Percentiles rank a stretch among this genome's conserved stretches.
Evolutionary conservation across 2,113 vertebrate species (phyloP).

Genomic region (Ceyx cyanopectus): DNA sequence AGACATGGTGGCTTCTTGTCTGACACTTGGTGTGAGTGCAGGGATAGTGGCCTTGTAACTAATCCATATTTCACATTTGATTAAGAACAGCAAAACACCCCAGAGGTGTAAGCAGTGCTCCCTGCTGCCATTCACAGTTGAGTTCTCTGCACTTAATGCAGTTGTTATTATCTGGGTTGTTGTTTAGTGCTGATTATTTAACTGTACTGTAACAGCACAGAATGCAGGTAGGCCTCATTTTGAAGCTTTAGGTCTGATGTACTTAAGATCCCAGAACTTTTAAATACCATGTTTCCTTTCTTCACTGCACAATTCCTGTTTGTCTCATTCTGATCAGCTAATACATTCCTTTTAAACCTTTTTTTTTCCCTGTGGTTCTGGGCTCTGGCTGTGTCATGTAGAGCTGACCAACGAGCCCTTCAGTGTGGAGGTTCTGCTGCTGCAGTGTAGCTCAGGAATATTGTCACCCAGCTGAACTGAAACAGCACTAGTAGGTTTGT

Average conservation of each 20-base stretch:
- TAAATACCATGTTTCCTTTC: not conserved
- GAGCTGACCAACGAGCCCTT: not conserved
- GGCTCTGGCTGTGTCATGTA: not conserved
- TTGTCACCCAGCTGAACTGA: not conserved
- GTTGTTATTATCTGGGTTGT: not conserved
- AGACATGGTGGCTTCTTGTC: not conserved
- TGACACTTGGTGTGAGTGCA: not conserved
- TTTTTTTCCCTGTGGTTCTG: not conserved
- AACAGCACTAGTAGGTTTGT: not conserved
- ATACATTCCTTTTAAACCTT: not conserved
- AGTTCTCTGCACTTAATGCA: not conserved
- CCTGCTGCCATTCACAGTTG: not conserved
- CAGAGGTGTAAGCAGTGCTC: not conserved
- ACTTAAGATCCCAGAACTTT: not conserved
- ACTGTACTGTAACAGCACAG: not conserved
- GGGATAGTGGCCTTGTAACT: not conserved
- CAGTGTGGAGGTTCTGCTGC: not conserved
- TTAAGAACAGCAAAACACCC: not conserved
- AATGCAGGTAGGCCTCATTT: not conserved
- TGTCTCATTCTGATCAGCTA: not conserved
- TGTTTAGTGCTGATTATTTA: not conserved
- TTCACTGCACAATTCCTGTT: not conserved
- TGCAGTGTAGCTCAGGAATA: not conserved
- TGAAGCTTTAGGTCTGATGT: not conserved
- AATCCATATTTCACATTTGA: not conserved